These are phyloP conservation scores for Melanerpes aurifrons DNA, from an alignment of 2,113 vertebrate species.

Conservation along the genomic window DNA sequence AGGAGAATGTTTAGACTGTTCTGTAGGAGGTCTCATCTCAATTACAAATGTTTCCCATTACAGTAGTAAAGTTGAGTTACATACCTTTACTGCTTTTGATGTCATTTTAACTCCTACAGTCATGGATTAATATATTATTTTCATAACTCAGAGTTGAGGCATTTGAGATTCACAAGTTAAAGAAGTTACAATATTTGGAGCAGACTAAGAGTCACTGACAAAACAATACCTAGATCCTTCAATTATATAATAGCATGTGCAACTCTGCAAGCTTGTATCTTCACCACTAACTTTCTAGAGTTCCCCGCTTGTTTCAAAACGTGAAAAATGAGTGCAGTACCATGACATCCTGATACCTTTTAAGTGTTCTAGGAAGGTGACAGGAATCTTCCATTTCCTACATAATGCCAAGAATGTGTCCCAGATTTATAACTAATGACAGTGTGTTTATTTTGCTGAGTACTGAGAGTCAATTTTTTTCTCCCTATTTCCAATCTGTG, in stretches of 20 bases:
- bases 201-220: neutral
- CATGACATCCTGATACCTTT: neutral
- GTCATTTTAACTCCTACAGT: neutral
- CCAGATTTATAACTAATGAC: neutral
- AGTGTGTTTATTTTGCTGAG: neutral
- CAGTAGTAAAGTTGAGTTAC: neutral
- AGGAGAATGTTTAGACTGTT: neutral
- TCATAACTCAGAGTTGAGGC: neutral
- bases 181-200: constrained; percentile 22
- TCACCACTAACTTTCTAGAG: neutral
- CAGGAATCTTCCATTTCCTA: neutral
- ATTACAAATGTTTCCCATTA: neutral
- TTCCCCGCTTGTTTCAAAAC: neutral
- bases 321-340: neutral
- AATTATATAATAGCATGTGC: neutral
- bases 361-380: neutral
- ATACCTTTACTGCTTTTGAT: neutral
- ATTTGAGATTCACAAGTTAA: neutral
- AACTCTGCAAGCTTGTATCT: neutral
- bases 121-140: neutral
- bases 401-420: neutral
- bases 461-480: neutral
- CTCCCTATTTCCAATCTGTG: neutral
- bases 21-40: neutral
- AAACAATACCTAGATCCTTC: neutral